Conservation (phyloP, 2,797 vertebrate genomes). For the Macroramphosus scolopax region DNA sequence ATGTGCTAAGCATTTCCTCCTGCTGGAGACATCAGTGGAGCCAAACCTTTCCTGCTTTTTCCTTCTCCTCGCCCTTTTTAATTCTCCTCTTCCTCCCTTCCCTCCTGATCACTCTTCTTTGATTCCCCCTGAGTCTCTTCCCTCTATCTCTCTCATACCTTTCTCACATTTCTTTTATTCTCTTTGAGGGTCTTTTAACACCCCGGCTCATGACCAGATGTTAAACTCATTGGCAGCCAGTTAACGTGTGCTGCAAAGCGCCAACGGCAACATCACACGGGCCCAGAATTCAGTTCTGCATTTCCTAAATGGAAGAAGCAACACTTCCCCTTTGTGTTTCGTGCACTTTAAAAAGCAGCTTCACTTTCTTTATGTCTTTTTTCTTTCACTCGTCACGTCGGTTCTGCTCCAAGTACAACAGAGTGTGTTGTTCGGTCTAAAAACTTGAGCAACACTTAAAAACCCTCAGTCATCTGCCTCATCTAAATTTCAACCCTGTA, state of each 20-base stretch:
- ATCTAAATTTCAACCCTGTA: constrained; percentile 35
- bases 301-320: constrained; percentile 29
- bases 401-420: constrained; percentile 18
- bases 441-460: constrained; percentile 33
- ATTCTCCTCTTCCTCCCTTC: constrained; percentile 33
- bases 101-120: constrained; percentile 30
- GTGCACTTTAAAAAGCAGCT: constrained; percentile 9
- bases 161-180: constrained; percentile 31
- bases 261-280: constrained; percentile 23
- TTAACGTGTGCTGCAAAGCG: constrained; percentile 44
- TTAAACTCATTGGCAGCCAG: constrained; percentile 74
- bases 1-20: constrained; percentile 83
- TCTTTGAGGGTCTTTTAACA: constrained; percentile 44
- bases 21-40: constrained; percentile 71
- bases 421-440: constrained; percentile 13
- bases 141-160: constrained; percentile 47
- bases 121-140: constrained; percentile 23
- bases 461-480: constrained; percentile 38
- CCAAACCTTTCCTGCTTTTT: constrained; percentile 55
- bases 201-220: constrained; percentile 64
- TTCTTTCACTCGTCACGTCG: constrained; percentile 24
- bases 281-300: constrained; percentile 25
- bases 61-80: constrained; percentile 34
- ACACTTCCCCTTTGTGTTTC: constrained; percentile 41
- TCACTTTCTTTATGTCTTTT: neutral